Percentiles rank a stretch among this genome's conserved stretches.
These are phyloP conservation scores for Lagorchestes hirsutus DNA, from an alignment of 2,797 vertebrate genomes.

Conservation along the genomic window DNA sequence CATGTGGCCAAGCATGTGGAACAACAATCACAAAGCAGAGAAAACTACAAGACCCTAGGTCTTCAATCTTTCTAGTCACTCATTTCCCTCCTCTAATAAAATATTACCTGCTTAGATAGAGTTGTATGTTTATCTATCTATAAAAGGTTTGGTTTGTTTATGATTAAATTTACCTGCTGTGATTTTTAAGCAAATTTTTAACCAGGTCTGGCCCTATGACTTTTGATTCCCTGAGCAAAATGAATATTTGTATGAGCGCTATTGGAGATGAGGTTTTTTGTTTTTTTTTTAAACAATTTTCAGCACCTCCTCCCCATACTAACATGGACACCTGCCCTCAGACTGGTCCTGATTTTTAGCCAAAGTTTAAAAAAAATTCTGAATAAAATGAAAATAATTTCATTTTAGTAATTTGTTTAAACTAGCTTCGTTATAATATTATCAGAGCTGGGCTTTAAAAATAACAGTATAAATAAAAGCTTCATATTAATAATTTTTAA, in stretches of 20 bases:
- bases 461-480: background rate
- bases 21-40: background rate
- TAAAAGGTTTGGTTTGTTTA: background rate
- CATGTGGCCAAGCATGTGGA: background rate
- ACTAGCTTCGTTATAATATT: background rate
- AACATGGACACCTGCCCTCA: background rate
- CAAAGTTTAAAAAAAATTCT: conserved; percentile 35
- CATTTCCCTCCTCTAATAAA: background rate
- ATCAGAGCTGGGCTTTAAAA: background rate
- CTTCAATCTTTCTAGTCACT: background rate
- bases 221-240: background rate
- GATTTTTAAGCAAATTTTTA: conserved; percentile 36
- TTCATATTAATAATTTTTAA: conserved; percentile 22
- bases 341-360: background rate
- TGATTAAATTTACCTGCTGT: background rate
- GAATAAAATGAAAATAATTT: conserved; percentile 35
- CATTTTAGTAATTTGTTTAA: conserved; percentile 14
- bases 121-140: background rate
- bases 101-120: background rate
- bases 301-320: background rate
- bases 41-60: background rate
- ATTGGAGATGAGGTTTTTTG: background rate
- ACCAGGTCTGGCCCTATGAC: background rate
- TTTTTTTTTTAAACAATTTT: background rate
- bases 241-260: background rate